These are phyloP conservation scores for Crocodylus rhombifer DNA, from an alignment of 2,797 vertebrate genomes.

Conservation along the genomic window DNA sequence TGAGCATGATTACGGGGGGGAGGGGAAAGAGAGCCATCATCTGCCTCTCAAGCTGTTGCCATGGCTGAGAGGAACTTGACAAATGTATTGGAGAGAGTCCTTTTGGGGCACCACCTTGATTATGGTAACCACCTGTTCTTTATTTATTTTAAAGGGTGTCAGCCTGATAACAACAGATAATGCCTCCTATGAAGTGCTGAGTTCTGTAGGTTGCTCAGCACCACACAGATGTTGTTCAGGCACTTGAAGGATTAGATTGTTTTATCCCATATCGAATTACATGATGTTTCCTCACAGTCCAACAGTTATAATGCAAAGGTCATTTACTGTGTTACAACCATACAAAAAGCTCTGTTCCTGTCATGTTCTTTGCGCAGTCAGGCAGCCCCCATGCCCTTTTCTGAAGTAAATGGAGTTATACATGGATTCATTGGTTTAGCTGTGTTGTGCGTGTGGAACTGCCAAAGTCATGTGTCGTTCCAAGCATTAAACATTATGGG, in stretches of 20 bases:
- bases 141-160: background rate
- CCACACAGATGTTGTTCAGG: background rate
- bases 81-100: background rate
- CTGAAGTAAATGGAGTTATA: background rate
- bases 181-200: background rate
- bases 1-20: background rate
- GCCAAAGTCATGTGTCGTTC: background rate
- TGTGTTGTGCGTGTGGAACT: background rate
- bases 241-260: background rate
- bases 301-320: background rate
- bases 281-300: background rate
- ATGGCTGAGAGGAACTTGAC: background rate
- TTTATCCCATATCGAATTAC: background rate
- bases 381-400: background rate
- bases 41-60: background rate
- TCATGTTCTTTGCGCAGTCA: background rate
- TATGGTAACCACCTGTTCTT: background rate
- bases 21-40: background rate
- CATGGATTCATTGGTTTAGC: background rate
- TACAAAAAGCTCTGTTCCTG: fast-evolving
- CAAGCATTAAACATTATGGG: background rate
- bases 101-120: background rate
- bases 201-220: background rate
- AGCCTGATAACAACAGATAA: background rate
- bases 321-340: background rate